These are phyloP conservation scores for Timandra comae DNA, from an alignment of 2,888 invertebrate genomes.

Conservation along the genomic window DNA sequence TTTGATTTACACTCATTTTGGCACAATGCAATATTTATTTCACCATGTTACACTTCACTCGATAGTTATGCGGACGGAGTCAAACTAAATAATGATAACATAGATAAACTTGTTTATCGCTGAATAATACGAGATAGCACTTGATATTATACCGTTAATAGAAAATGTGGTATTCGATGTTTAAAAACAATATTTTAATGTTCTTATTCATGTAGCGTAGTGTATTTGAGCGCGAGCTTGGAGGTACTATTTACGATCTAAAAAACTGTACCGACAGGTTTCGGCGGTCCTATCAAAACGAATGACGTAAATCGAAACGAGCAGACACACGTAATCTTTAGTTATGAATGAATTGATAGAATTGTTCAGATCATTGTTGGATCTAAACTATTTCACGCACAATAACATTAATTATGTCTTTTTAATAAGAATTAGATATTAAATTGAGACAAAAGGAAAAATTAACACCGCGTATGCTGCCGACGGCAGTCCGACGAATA, in stretches of 20 bases:
- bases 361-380: constrained; percentile 9
- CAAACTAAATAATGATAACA: constrained; percentile 40
- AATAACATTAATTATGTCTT: constrained; percentile 20
- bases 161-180: constrained; percentile 17
- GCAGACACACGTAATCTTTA: constrained; percentile 33
- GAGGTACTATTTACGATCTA: constrained; percentile 56
- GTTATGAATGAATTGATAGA: constrained; percentile 26
- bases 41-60: constrained; percentile 35
- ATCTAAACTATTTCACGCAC: constrained; percentile 7
- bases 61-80: constrained; percentile 28
- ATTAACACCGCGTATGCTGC: constrained; percentile 36
- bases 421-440: too few species aligned
- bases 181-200: constrained; percentile 26
- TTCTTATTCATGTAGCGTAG: constrained; percentile 30
- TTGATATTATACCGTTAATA: constrained; percentile 32
- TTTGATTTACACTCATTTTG: constrained; percentile 35
- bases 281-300: constrained; percentile 47
- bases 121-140: constrained; percentile 44
- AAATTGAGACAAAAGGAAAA: too few species aligned
- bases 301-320: constrained; percentile 52
- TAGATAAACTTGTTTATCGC: constrained; percentile 46
- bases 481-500: constrained; percentile 50
- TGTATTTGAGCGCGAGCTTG: constrained; percentile 42
- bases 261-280: constrained; percentile 65
- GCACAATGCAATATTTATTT: constrained; percentile 21